These are phyloP conservation scores for Ranitomeya variabilis DNA, from an alignment of 2,113 vertebrate species.

Conservation along the genomic window DNA sequence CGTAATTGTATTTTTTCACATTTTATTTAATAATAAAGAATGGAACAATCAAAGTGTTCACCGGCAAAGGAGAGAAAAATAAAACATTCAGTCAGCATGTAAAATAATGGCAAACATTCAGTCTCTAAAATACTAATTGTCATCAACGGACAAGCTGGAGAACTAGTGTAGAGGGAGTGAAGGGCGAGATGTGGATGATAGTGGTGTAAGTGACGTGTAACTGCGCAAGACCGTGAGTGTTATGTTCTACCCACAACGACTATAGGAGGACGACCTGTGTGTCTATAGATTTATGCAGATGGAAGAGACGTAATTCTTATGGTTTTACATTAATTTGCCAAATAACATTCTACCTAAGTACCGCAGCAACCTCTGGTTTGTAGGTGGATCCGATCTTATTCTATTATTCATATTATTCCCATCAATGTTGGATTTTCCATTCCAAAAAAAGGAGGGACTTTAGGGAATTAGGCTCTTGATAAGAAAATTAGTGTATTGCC, in stretches of 20 bases:
- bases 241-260: neutral
- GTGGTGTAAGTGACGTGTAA: neutral
- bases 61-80: slow-evolving; percentile 39
- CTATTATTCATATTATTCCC: neutral
- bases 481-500: neutral
- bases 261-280: neutral
- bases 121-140: slow-evolving; percentile 54
- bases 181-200: neutral
- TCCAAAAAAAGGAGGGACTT: neutral
- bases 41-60: slow-evolving; percentile 65
- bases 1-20: slow-evolving; percentile 30
- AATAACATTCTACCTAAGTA: too few relatives aligned
- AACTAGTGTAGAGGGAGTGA: neutral
- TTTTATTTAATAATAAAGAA: slow-evolving; percentile 53
- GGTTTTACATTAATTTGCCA: neutral
- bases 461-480: too few relatives aligned
- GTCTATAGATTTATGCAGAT: neutral
- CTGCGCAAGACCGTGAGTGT: neutral
- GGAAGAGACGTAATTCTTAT: neutral
- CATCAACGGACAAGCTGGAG: slow-evolving; percentile 2
- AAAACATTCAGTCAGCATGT: slow-evolving; percentile 59
- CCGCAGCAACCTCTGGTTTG: neutral
- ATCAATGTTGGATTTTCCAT: neutral
- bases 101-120: slow-evolving; percentile 54
- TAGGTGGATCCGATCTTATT: neutral